Evolutionary conservation across 2,888 invertebrate species (phyloP).

Genomic region (Trissolcus japonicus): DNA sequence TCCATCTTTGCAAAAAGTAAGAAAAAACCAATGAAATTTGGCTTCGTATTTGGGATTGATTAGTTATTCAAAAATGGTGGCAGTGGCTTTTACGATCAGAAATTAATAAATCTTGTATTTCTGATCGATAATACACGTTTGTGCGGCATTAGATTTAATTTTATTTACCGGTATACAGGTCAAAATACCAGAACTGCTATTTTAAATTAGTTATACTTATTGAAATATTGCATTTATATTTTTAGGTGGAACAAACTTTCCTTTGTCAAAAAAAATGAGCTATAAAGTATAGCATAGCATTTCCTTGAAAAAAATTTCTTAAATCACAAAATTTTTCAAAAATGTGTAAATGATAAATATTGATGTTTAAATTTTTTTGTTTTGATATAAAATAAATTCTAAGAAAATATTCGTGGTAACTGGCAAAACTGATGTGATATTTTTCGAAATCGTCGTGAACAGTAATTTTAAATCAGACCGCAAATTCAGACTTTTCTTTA

Average conservation of each 20-base stretch:
- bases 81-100: constrained; percentile 25
- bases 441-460: constrained; percentile 46
- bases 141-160: too few relatives aligned
- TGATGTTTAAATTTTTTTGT: not conserved
- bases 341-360: not conserved
- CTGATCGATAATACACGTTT: too few relatives aligned
- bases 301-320: too few relatives aligned
- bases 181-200: too few relatives aligned
- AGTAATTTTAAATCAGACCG: constrained; percentile 19
- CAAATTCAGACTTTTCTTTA: constrained; percentile 34
- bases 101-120: not conserved
- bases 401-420: not conserved
- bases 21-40: too few relatives aligned
- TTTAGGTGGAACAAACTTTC: too few relatives aligned
- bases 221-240: too few relatives aligned
- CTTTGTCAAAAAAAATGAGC: too few relatives aligned
- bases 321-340: not conserved
- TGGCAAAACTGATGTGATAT: not conserved
- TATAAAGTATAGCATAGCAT: too few relatives aligned
- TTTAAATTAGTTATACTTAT: too few relatives aligned
- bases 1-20: too few relatives aligned
- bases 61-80: constrained; percentile 37
- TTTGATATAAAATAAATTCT: constrained; percentile 17
- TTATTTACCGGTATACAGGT: too few relatives aligned
- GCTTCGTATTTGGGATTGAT: constrained; percentile 12